Base-by-base conservation (phyloP, 2,797 vertebrate species). In the Uromys caudimaculatus region DNA sequence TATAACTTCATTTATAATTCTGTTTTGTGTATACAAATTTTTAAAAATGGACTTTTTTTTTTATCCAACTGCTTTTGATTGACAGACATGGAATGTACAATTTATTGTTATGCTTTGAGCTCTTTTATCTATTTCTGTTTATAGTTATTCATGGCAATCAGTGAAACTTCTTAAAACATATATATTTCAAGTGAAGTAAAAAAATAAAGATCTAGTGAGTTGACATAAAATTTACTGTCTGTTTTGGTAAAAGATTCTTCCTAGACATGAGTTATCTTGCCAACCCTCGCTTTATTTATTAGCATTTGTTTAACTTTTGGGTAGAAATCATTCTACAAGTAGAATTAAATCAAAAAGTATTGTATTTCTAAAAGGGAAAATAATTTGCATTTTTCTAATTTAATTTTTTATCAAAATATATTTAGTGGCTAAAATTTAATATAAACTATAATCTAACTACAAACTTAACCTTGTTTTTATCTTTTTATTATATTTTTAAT, bases 151-250 rank as follows among this genome's bases (percentile, higher is more conserved):
- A 71, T 78, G 44, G 38, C 24, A 91, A 95, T 90, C 44, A 85
- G 0, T 83, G 71, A 88, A 86, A 35, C 17, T 62, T 84, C 95
- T 58, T 86, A 67, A 94, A 83, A n/a, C 82, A 82, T 32, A 78
- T 4, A 77, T 90, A 88, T 95, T 87, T 86, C 95, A 96, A 94
- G 38, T 96, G 14, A 95, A 91, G 32, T 96, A 83, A 38, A 16
- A 96, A 96, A 78, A 4, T 54, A 24, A 54, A 81, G 60, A 93
- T 73, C 60, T 84, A 90, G 27, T 75, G n/a, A 93, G 81, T 73
- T 62, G 62, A 41, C 58, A 88, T 32, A 89, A 16, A 83, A 91
- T 89, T 79, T 91, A 73, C 7, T 35, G 62, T 90, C 16, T 23
- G 83, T 84, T 96, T 93, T 17, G 89, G 32, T 89, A 89, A 77